Conservation (phyloP, 2,113 vertebrate genomes). For the Xenopus laevis region DNA sequence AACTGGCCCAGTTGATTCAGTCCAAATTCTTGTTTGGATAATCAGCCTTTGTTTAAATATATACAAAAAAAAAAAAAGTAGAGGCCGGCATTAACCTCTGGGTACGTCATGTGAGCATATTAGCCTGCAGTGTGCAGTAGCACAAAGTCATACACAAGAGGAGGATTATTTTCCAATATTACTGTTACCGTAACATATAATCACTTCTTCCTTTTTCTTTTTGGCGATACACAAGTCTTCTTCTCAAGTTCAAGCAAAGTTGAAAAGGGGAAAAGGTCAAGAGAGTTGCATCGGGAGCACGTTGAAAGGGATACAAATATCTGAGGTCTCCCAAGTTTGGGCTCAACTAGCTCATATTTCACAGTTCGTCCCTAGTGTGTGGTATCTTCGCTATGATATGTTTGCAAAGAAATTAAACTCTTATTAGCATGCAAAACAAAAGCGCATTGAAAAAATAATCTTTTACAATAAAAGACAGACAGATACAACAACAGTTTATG, state of each 20-base stretch:
- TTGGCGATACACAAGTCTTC: conserved; percentile 69
- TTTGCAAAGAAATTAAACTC: conserved; percentile 69
- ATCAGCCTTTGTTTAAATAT: conserved; percentile 81
- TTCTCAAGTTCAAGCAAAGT: conserved; percentile 79
- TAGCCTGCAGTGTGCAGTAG: conserved; percentile 69
- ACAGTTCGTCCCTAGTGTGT: conserved; percentile 57
- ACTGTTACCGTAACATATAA: conserved; percentile 74
- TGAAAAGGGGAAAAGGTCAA: conserved; percentile 81
- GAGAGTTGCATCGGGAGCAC: conserved; percentile 73
- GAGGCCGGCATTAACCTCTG: conserved; percentile 71
- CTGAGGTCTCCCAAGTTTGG: conserved; percentile 60
- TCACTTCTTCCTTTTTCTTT: conserved; percentile 58
- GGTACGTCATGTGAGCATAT: conserved; percentile 82
- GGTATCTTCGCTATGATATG: conserved; percentile 60
- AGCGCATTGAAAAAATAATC: conserved; percentile 62
- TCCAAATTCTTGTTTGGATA: conserved; percentile 82
- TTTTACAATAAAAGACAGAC: neutral
- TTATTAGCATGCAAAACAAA: conserved; percentile 60
- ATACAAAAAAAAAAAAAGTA: conserved; percentile 56
- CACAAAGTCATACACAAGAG: conserved; percentile 71
- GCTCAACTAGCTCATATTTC: conserved; percentile 63
- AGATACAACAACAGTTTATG: neutral
- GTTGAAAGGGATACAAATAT: conserved; percentile 70
- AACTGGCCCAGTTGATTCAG: conserved; percentile 62
- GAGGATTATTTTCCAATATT: conserved; percentile 74